Evolutionary conservation across 2,113 vertebrate genomes (phyloP).

Genomic region (Apus apus): DNA sequence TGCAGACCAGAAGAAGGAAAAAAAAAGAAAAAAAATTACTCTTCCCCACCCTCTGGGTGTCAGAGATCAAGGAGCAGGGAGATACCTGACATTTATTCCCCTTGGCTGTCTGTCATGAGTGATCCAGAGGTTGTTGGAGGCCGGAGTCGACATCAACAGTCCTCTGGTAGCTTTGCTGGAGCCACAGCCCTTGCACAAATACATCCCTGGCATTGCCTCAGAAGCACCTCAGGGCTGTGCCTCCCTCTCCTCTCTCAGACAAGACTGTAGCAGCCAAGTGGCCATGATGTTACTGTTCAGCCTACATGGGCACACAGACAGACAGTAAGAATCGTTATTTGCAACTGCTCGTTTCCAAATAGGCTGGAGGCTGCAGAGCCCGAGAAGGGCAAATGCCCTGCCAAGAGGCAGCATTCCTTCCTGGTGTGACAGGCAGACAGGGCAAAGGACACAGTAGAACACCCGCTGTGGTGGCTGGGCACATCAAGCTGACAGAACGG

Average conservation of each 20-base stretch:
- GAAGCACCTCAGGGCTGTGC: neutral
- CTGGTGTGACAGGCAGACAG: neutral
- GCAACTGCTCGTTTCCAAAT: neutral
- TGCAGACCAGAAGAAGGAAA: neutral
- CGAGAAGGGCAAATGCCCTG: neutral
- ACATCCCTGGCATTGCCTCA: neutral
- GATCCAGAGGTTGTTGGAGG: neutral
- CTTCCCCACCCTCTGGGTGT: neutral
- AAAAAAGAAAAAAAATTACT: neutral
- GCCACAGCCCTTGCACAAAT: neutral
- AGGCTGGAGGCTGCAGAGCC: neutral
- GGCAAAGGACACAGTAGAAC: neutral
- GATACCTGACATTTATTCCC: neutral
- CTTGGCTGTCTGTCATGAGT: neutral
- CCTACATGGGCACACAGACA: neutral
- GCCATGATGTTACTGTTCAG: neutral
- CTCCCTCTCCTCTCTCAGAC: neutral
- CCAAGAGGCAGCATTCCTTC: neutral
- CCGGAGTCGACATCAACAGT: neutral
- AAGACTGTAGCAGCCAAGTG: neutral
- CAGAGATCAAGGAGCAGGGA: neutral
- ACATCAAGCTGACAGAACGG: fast-evolving
- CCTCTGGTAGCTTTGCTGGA: neutral
- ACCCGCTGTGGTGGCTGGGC: neutral
- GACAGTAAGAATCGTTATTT: neutral